Percentiles rank a stretch among this genome's conserved stretches.
These are phyloP conservation scores for Chiroxiphia lanceolata DNA, from an alignment of 2,797 vertebrate genomes.

Conservation along the genomic window DNA sequence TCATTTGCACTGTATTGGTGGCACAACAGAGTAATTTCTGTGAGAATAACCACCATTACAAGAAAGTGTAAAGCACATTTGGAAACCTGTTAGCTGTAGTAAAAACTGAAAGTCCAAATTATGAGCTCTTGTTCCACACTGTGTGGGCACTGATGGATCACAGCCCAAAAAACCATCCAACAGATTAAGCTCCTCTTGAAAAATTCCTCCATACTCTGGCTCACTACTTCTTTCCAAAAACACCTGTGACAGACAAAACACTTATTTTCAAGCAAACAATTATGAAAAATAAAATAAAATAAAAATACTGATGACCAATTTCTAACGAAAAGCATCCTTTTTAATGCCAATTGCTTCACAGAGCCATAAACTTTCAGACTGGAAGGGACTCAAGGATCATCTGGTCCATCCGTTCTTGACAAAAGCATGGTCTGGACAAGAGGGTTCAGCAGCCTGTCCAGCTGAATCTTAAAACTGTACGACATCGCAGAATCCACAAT, in stretches of 20 bases:
- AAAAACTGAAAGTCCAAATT: neutral
- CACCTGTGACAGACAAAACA: neutral
- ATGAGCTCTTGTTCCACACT: neutral
- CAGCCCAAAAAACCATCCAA: neutral
- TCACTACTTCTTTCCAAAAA: neutral
- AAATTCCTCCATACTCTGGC: neutral
- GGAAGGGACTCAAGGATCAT: neutral
- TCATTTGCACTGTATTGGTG: neutral
- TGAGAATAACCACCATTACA: neutral
- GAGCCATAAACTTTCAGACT: neutral
- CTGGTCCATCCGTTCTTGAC: neutral
- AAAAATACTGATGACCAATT: neutral
- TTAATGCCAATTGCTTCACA: neutral
- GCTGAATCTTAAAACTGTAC: neutral
- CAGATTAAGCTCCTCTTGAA: constrained; percentile 1
- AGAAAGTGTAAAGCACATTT: neutral
- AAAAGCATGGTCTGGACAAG: neutral
- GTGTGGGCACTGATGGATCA: neutral
- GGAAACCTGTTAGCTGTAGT: neutral
- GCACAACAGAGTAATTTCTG: neutral
- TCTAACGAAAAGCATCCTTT: neutral
- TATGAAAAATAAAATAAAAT: neutral
- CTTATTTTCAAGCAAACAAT: neutral
- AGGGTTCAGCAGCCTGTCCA: neutral
- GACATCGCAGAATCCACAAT: neutral